Conservation (phyloP, 2,113 vertebrate species). For the Channa maculata region DNA sequence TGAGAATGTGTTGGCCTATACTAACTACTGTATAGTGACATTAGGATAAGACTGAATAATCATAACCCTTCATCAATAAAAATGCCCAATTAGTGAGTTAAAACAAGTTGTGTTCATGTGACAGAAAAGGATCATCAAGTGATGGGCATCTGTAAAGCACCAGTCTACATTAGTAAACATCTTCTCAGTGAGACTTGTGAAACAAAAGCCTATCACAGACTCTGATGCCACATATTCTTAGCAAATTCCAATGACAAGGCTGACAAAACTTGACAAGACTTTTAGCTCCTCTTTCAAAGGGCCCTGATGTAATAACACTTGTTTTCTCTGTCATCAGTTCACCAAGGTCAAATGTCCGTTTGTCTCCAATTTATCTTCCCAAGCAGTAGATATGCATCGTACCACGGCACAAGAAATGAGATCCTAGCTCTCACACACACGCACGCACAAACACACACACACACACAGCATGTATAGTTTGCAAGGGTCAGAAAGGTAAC, state of each 20-base stretch:
- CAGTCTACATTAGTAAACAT: background rate
- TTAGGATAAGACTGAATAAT: background rate
- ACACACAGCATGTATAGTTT: too few relatives aligned
- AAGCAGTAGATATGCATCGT: too few relatives aligned
- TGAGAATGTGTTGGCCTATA: too few relatives aligned
- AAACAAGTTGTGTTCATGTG: background rate
- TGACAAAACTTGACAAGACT: conserved; percentile 35
- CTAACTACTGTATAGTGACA: too few relatives aligned
- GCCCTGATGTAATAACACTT: background rate
- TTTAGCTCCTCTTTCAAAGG: conserved; percentile 36
- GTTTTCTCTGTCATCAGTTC: too few relatives aligned
- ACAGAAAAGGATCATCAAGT: background rate
- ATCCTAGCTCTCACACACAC: too few relatives aligned
- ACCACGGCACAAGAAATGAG: too few relatives aligned
- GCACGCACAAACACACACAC: too few relatives aligned
- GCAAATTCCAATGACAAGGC: conserved; percentile 41
- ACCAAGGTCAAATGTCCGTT: too few relatives aligned
- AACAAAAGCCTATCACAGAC: conserved; percentile 6
- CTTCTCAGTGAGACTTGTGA: too few relatives aligned
- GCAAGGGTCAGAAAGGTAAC: too few relatives aligned
- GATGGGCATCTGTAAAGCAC: conserved; percentile 6
- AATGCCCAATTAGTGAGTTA: background rate
- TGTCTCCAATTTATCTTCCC: too few relatives aligned
- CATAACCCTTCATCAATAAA: background rate
- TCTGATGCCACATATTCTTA: conserved; percentile 10